These are phyloP conservation scores for Sesamia inferens DNA, from an alignment of 2,888 invertebrate species.

Conservation along the genomic window DNA sequence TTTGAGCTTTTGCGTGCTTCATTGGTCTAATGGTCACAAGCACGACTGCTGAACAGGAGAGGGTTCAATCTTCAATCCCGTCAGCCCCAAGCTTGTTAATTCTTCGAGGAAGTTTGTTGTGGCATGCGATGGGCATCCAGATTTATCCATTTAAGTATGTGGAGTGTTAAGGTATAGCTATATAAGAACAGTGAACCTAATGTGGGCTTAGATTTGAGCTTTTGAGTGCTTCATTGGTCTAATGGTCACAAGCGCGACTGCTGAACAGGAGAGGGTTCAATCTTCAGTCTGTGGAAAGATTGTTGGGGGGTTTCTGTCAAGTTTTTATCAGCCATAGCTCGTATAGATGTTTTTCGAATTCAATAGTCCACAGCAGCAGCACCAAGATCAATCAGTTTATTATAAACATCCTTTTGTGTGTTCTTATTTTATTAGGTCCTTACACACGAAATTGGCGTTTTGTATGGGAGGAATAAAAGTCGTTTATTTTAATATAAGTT, in stretches of 20 bases:
- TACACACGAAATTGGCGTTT: too few relatives aligned
- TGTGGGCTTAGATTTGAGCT: neutral
- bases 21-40: neutral
- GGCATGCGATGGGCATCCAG: slow-evolving; percentile 68
- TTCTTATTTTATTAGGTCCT: too few relatives aligned
- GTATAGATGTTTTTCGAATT: neutral
- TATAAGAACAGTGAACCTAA: neutral
- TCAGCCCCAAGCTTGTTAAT: slow-evolving; percentile 73
- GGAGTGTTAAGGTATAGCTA: neutral
- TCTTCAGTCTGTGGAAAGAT: neutral
- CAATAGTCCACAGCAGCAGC: neutral
- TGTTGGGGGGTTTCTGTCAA: neutral
- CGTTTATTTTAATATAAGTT: too few relatives aligned
- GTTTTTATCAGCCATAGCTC: neutral
- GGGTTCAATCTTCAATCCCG: too few relatives aligned
- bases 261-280: neutral
- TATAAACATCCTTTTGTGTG: neutral
- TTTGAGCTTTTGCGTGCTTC: neutral
- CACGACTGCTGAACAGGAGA: neutral
- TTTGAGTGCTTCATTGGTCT: neutral
- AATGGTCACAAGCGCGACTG: neutral
- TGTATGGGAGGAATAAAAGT: too few relatives aligned
- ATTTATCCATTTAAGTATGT: slow-evolving; percentile 17
- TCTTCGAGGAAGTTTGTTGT: slow-evolving; percentile 68
- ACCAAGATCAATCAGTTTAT: neutral